Conservation (phyloP, 2,113 vertebrate genomes). For the Perognathus longimembris region DNA sequence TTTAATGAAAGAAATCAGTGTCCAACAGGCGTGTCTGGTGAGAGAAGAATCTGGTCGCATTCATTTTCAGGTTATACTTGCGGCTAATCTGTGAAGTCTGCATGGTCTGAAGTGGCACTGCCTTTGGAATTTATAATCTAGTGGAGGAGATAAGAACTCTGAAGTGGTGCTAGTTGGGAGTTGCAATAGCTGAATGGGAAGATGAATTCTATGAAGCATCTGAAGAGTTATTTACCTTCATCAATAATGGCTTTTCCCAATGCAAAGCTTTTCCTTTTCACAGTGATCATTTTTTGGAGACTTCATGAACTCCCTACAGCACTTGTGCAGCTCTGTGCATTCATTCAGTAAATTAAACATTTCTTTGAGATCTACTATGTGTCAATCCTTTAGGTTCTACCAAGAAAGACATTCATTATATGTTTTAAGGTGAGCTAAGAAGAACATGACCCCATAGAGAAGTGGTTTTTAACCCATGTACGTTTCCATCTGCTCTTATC, state of each 20-base stretch:
- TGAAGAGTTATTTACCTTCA: neutral
- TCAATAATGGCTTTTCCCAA: neutral
- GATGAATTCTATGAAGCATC: neutral
- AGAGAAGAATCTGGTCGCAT: neutral
- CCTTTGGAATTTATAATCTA: neutral
- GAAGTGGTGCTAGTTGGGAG: neutral
- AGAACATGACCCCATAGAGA: neutral
- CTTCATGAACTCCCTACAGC: neutral
- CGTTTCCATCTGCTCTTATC: neutral
- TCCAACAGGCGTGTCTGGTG: neutral
- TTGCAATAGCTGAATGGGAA: neutral
- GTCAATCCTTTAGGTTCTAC: neutral
- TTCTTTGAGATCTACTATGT: neutral
- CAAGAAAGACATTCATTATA: neutral
- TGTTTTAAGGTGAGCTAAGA: neutral
- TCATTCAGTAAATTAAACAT: neutral
- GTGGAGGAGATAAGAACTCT: neutral
- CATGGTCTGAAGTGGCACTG: neutral
- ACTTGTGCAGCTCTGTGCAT: neutral
- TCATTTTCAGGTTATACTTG: neutral
- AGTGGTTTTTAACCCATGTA: neutral
- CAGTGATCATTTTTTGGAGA: neutral
- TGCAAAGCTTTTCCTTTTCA: neutral
- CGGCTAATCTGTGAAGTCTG: neutral
- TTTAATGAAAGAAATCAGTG: neutral